phyloP scores from a whole-genome alignment of 92 coral and sea anemone species.

The Heteractis magnifica region DNA sequence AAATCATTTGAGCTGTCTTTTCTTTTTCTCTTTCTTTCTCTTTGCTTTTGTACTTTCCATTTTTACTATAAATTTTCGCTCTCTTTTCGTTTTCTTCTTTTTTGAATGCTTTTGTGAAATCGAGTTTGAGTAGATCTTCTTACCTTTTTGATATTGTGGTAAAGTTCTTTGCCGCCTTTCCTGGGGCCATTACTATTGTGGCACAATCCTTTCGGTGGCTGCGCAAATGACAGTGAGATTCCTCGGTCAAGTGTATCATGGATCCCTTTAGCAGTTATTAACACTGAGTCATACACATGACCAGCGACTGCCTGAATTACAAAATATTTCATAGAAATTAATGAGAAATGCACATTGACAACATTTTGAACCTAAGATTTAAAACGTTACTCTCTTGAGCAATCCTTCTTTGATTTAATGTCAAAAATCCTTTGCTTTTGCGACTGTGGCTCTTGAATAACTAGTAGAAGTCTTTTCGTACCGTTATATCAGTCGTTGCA shows the following conservation, averaged over 20 bases:
- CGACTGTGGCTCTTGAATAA: too few relatives aligned
- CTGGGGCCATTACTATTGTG: slow-evolving; percentile 14
- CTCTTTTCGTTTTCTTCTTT: background rate
- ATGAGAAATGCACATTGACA: background rate
- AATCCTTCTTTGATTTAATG: too few relatives aligned
- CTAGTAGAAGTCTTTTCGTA: background rate
- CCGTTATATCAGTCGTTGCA: slow-evolving; percentile 17
- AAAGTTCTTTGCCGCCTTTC: slow-evolving; percentile 43
- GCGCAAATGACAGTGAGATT: slow-evolving; percentile 21
- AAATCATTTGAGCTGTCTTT: background rate
- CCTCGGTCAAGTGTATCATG: slow-evolving; percentile 35
- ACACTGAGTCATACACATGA: slow-evolving; percentile 56
- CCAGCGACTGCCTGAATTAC: slow-evolving; percentile 48
- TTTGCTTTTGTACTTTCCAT: background rate
- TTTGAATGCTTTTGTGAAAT: background rate
- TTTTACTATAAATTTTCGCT: background rate
- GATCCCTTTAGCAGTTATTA: slow-evolving; percentile 59
- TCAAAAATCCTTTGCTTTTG: too few relatives aligned
- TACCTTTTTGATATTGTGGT: slow-evolving; percentile 51
- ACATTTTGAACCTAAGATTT: too few relatives aligned
- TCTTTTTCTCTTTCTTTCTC: background rate
- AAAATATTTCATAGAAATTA: background rate
- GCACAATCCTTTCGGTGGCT: slow-evolving; percentile 35
- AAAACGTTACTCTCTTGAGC: too few relatives aligned
- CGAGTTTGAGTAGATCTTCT: background rate